Conservation (phyloP, 2,888 invertebrate genomes). For the Ophioninae sp. region DNA sequence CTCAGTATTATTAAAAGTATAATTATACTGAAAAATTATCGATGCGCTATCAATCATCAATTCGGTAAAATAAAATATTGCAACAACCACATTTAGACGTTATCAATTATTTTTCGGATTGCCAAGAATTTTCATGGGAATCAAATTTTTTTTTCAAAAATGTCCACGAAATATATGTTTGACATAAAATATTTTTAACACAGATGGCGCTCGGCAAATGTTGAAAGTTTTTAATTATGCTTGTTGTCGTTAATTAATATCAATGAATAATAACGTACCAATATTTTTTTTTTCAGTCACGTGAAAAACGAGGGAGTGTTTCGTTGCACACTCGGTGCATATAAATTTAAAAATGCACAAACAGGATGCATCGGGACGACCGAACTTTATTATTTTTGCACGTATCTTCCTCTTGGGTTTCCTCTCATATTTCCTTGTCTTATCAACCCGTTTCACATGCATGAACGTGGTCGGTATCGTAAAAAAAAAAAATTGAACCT, state of each 20-base stretch:
- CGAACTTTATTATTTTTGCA: conserved; percentile 52
- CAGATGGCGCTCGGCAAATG: background rate
- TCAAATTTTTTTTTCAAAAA: background rate
- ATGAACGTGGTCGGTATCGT: conserved; percentile 36
- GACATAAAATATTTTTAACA: background rate
- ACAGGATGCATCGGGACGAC: conserved; percentile 25
- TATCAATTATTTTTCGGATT: background rate
- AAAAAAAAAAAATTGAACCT: conserved; percentile 51
- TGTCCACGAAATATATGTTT: background rate
- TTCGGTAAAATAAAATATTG: background rate
- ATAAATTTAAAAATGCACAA: conserved; percentile 52
- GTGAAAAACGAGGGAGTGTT: background rate
- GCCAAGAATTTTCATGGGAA: background rate
- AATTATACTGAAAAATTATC: too few relatives aligned
- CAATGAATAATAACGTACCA: conserved; percentile 28
- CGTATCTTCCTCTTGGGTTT: background rate
- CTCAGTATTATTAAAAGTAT: too few relatives aligned
- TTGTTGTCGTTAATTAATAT: conserved; percentile 13
- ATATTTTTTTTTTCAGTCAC: conserved; percentile 15
- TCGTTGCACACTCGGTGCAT: conserved; percentile 24
- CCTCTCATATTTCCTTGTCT: background rate
- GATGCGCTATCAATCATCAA: background rate
- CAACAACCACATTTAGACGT: background rate
- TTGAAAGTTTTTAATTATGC: conserved; percentile 20
- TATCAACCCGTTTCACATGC: conserved; percentile 53